Base-by-base conservation (phyloP, 1,140 invertebrate genomes). In the Cydia splendana region DNA sequence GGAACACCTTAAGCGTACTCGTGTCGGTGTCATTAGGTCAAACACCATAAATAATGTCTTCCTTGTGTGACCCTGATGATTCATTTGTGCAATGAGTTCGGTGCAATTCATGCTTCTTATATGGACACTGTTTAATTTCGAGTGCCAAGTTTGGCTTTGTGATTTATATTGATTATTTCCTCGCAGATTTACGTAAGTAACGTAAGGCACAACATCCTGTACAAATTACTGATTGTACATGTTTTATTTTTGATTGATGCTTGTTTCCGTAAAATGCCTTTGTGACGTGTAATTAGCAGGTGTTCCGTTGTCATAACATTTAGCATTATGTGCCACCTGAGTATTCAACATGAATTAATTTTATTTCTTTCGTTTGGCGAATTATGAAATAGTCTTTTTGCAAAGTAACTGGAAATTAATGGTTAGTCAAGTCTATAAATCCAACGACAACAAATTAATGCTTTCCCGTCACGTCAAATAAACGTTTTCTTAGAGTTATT, bases 1-100 rank as follows among this genome's bases (percentile, higher is more conserved):
- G n/a, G 67, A 38, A 71, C 34, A 71, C 67, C 65, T 69, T 69
- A 69, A n/a, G 65, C 15, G 65, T 13, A 38, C 67, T 71, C 67
- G 67, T 42, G 67, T 7, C 18, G 34, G 30, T 71, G 67, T 71
- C 67, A 71, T 71, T 71, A 38, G 67, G 30, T 71, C 67, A 71
- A 71, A 71, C 67, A 71, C 67, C 67, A 71, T 38, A 30, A 67
- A 34, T 67, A 38, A 67, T 71, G 30, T 71, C 34, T 71, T 71
- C 34, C 30, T 71, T 45, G 24, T 42, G 67, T 71, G 45, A 71
- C n/a, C 67, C 15, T 20, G 34, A 42, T 71, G 67, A 71, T 18
- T 71, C 67, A 71, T 71, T 71, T 38, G 34, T 71, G 67, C 67
- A 42, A n/a, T 42, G 34, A 38, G 30, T 71, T 71, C 30, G n/a